Percentiles rank a stretch among this genome's conserved stretches.
These are phyloP conservation scores for Eledone cirrhosa DNA, from an alignment of 2,888 invertebrate species.

Conservation along the genomic window DNA sequence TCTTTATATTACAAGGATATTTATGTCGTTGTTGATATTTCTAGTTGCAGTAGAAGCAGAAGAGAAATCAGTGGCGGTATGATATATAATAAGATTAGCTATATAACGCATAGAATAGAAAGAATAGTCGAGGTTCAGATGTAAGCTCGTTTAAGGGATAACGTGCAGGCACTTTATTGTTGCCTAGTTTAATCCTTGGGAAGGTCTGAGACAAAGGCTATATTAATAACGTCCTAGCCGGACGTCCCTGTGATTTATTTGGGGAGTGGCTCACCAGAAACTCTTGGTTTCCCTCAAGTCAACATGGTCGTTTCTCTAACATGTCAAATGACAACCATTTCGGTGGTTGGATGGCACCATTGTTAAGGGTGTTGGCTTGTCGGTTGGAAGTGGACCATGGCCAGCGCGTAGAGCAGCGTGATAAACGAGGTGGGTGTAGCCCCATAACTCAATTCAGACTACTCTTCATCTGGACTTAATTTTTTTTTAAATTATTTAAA, in stretches of 20 bases:
- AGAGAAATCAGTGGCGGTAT: no score
- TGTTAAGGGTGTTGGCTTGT: background rate
- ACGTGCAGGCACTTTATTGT: background rate
- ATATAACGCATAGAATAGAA: no score
- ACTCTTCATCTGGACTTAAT: background rate
- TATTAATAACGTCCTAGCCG: background rate
- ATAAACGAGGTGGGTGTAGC: constrained; percentile 10
- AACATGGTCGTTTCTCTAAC: no score
- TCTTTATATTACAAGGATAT: no score
- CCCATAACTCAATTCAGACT: constrained; percentile 27
- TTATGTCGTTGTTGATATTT: no score
- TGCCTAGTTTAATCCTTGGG: constrained; percentile 9
- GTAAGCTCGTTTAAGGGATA: constrained; percentile 27
- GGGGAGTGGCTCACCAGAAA: constrained; percentile 18
- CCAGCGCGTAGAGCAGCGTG: constrained; percentile 8
- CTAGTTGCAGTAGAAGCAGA: no score
- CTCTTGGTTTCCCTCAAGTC: no score
- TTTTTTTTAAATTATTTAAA: no score
- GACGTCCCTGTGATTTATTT: background rate
- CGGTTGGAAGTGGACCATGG: constrained; percentile 15
- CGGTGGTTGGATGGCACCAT: no score
- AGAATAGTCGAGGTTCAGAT: no score
- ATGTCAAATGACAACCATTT: no score
- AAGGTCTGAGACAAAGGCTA: constrained; percentile 24
- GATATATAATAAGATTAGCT: no score